Percentiles rank a stretch among this genome's conserved stretches.
Conservation (phyloP, 1,140 invertebrate genomes). For the Tribolium castaneum region DNA sequence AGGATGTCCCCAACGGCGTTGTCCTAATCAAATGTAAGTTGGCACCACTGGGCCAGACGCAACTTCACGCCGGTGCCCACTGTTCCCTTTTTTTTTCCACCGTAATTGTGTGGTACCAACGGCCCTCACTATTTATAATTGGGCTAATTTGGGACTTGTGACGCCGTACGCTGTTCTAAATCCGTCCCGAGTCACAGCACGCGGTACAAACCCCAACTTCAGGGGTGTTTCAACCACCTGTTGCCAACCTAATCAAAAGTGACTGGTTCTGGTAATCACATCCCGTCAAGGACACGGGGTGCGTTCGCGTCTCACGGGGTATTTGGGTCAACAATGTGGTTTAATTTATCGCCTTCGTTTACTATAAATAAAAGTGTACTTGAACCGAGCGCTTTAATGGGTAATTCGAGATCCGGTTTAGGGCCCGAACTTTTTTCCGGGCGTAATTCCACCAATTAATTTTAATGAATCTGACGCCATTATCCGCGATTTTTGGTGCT, state of each 20-base stretch:
- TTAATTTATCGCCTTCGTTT: conserved; percentile 17
- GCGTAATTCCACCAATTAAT: conserved; percentile 14
- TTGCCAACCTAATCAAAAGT: background rate
- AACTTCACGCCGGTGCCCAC: background rate
- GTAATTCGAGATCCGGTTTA: conserved; percentile 14
- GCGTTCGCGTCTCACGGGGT: background rate
- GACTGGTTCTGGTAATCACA: background rate
- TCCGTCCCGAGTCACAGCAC: background rate
- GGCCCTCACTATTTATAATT: conserved; percentile 12
- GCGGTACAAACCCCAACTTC: conserved; percentile 1
- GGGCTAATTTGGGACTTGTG: background rate
- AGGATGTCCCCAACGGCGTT: conserved; percentile 65
- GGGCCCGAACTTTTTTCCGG: background rate
- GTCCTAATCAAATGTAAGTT: conserved; percentile 67
- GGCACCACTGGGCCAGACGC: background rate
- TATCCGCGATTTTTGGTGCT: conserved; percentile 2
- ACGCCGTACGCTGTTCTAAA: background rate
- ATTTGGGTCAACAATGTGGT: conserved; percentile 25
- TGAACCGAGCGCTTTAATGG: conserved; percentile 15
- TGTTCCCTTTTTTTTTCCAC: background rate
- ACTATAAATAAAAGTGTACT: conserved; percentile 32
- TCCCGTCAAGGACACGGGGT: background rate
- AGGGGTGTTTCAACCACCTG: background rate
- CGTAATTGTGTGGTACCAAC: background rate
- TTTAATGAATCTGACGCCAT: conserved; percentile 13